Base-by-base conservation (phyloP, 2,888 invertebrate species). In the Mystacides longicornis region DNA sequence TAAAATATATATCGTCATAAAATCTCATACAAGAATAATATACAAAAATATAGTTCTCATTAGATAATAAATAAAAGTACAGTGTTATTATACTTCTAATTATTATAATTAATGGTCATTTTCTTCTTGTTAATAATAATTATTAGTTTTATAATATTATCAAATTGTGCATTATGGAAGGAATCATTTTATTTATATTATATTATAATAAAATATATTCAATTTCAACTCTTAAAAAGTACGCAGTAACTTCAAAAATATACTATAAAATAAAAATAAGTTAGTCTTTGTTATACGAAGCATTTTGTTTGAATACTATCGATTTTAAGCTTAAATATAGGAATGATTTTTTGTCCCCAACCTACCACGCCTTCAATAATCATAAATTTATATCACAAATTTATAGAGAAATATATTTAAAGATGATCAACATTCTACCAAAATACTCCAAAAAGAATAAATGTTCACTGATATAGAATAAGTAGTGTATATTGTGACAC, bases 21-120 rank as follows among this genome's bases (percentile, higher is more conserved):
- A n/a, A 37, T 37, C n/a, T n/a, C n/a, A n/a, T n/a, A n/a, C n/a
- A n/a, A n/a, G 37, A 37, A 37, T 3, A 37, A 37, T 37, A 37
- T 37, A 37, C 37, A 37, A 37, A 37, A 37, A 37, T 37, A 37
- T n/a, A n/a, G n/a, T n/a, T n/a, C n/a, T 37, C 14, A 37, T 27
- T 27, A 27, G 14, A 14, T 37, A 3, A 3, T 37, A 37, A 37
- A 37, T n/a, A n/a, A 37, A 37, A 37, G 16, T 37, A 37, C 14
- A 7, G 7, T 37, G 14, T n/a, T 7, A 14, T 7, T 37, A 37
- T n/a, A 27, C 11, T 37, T 37, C 3, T 37, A 7, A 37, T n/a
- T 37, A 7, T 3, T 37, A 37, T 14, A 3, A 37, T 37, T 27
- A 27, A 27, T n/a, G n/a, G n/a, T n/a, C n/a, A n/a, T n/a, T n/a